Conservation (phyloP, 2,888 invertebrate genomes). For the Pseudanteris insignis region DNA sequence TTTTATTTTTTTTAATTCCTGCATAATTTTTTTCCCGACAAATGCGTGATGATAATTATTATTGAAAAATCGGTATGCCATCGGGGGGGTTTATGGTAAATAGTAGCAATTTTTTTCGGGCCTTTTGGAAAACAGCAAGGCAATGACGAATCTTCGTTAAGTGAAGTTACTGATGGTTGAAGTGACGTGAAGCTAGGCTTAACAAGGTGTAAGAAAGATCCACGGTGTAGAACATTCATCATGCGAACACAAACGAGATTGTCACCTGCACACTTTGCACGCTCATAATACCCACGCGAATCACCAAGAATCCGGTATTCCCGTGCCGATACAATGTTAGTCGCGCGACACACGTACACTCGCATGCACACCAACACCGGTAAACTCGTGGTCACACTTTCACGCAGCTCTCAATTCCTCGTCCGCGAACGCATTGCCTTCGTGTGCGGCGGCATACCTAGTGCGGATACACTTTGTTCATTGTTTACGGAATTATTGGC, state of each 20-base stretch:
- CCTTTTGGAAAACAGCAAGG: no score
- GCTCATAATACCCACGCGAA: constrained; percentile 31
- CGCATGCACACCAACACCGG: not conserved
- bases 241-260: constrained; percentile 58
- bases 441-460: constrained; percentile 41
- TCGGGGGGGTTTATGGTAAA: no score
- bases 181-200: no score
- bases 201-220: constrained; percentile 52
- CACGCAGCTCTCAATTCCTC: constrained; percentile 37
- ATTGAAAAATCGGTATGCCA: no score
- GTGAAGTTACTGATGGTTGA: no score
- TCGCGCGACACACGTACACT: constrained; percentile 8
- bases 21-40: no score
- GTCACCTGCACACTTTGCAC: constrained; percentile 54
- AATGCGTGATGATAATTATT: no score
- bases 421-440: constrained; percentile 39
- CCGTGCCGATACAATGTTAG: constrained; percentile 23
- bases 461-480: constrained; percentile 37
- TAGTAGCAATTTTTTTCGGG: no score
- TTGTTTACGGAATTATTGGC: constrained; percentile 55
- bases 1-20: not conserved
- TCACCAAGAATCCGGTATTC: constrained; percentile 40
- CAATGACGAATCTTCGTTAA: no score
- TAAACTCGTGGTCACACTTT: constrained; percentile 33
- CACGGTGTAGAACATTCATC: constrained; percentile 53